Evolutionary conservation across 2,797 vertebrate species (phyloP), one percentile per base, ranked within the genome.

Genomic region (Clarias pachynema): DNA sequence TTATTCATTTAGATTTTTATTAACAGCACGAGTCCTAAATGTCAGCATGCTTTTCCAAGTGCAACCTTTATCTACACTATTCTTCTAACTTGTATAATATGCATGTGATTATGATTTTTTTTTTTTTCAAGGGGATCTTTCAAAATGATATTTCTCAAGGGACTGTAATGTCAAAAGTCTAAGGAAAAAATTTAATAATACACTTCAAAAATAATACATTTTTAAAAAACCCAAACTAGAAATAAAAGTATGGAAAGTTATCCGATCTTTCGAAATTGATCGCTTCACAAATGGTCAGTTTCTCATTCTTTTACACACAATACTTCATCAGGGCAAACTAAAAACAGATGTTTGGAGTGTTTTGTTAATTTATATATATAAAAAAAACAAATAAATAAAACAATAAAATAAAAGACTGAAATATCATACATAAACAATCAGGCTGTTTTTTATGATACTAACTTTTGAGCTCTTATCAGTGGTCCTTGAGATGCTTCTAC

Each of bases 1-100:
- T 79, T 40, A 40, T 34, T 78, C 29, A 60, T 59, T 59, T 77
- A 1, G 26, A 37, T 78, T 37, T 70, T 78, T 37, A 78, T 78
- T 60, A 78, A 37, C 7, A 37, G 24, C 31, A 78, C 2, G 18
- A 37, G 57, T 7, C 56, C 56, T 78, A 79, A 62, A 62, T 26
- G 14, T 26, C 59, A 79, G 57, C 77, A 18, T 60, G 29, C 56
- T 77, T 59, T 34, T 77, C 29, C 56, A 78, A 60, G 56, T 22
- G 9, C 22, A 79, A 79, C 12, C 29, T n/a, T 78, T 37, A 40
- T 79, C 34, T 63, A 18, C 62, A 62, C 57, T 40, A 40, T n/a
- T 62, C 73, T 1, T 40, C 4, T 4, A n/a, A 62, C 40, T n/a
- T 62, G 75, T 62, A 60, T n/a, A 40, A 78, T 24, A 37, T 40